Base-by-base conservation (phyloP, 2,888 invertebrate genomes). In the Drosophila algonquin region DNA sequence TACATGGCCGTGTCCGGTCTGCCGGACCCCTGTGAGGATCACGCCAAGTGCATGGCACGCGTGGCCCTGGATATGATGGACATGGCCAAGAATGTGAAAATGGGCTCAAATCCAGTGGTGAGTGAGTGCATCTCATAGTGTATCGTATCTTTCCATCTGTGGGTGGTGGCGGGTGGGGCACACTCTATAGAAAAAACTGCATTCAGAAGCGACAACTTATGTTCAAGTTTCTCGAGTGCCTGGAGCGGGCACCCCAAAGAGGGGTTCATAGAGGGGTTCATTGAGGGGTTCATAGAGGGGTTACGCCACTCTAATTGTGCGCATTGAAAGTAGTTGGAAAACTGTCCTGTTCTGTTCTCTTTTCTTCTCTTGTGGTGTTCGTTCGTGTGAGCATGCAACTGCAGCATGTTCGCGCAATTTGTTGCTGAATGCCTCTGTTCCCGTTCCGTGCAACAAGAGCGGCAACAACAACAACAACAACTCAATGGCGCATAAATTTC, bases 1-100 rank as follows among this genome's bases (percentile, higher is more conserved):
- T 99, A 99, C 92, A 99, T 98, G 98, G 98, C 98, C 0, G 98
- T 98, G 0, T 97, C 98, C 82, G 98, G 98, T 52, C 93, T 98
- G 59, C 98, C 98, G 0, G 98, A 98, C 90, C 96, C 96, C 9
- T 98, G 98, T 91, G 94, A 95, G 63, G 96, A 95, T 46, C 98
- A 99, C 90, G 98, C 98, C 14, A 95, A 96, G 80, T 97, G 98
- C 90, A 98, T 99, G 89, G 97, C 96, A 0, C 94, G 95, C 68
- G 93, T 98, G 44, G 98, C 98, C 8, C 93, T 98, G 27, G 98
- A 98, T 90, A 98, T 98, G 97, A 97, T 98, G 97, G 98, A 98
- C 91, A 94, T 97, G 65, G 96, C 97, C 0, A 95, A 96, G 87
- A 96, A 96, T 81, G 96, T 98, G 2, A 95, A 95, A 80, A 96